Evolutionary conservation across 2,797 vertebrate genomes (phyloP).

Genomic region (Intellagama lesueurii): DNA sequence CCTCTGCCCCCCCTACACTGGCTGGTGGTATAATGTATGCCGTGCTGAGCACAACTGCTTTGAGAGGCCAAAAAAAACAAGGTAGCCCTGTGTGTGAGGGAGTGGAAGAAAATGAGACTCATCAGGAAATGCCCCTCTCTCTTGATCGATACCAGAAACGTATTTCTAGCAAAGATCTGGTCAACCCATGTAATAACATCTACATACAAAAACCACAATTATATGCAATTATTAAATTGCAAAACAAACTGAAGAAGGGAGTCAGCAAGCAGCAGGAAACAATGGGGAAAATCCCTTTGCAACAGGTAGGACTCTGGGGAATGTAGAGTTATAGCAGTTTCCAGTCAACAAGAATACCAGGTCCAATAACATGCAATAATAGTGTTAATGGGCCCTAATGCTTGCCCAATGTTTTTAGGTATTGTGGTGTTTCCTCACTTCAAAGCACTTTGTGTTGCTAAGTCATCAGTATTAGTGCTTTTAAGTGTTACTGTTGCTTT

Average conservation of each 20-base stretch:
- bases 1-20: neutral
- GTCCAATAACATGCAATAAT: conserved; percentile 62
- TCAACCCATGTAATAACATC: neutral
- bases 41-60: no score
- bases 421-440: conserved; percentile 50
- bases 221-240: conserved; percentile 12
- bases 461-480: conserved; percentile 57
- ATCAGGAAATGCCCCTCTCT: neutral
- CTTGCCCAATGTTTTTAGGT: conserved; percentile 9
- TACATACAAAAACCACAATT: conserved; percentile 7
- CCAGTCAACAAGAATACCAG: conserved; percentile 60
- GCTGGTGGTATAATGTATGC: neutral
- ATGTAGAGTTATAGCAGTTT: conserved; percentile 44
- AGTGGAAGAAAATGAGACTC: neutral
- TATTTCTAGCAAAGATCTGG: neutral
- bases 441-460: conserved; percentile 54
- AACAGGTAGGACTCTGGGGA: neutral
- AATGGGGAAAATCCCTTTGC: neutral
- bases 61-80: neutral
- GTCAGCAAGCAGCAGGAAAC: neutral
- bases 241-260: conserved; percentile 10
- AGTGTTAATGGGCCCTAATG: neutral
- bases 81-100: neutral
- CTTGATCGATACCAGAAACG: neutral
- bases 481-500: conserved; percentile 29